These are phyloP conservation scores for Drosophila sproati DNA, from an alignment of 1,140 invertebrate genomes.

Conservation along the genomic window DNA sequence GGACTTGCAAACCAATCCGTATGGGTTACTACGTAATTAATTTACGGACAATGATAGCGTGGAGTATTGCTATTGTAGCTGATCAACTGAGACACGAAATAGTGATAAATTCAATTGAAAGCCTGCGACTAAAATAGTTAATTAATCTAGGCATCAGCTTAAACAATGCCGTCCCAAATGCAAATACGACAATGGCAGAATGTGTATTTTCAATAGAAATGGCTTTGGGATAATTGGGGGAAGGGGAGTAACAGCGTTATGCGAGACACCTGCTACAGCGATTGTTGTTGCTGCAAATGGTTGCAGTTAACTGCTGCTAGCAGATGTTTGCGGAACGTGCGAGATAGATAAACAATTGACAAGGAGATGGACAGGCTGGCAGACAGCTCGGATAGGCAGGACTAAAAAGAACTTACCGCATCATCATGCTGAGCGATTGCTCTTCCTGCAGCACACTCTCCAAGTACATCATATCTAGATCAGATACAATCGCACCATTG, in stretches of 20 bases:
- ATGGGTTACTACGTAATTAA: slow-evolving; percentile 10
- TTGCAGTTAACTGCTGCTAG: slow-evolving; percentile 33
- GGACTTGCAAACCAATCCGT: not conserved
- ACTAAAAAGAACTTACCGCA: slow-evolving; percentile 87
- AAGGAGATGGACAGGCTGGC: not conserved
- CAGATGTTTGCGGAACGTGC: slow-evolving; percentile 44
- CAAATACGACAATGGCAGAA: slow-evolving; percentile 18
- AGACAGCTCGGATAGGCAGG: not conserved
- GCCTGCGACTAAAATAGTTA: slow-evolving; percentile 64
- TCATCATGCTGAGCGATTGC: slow-evolving; percentile 97
- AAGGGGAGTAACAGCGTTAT: not conserved
- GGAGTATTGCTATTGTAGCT: slow-evolving; percentile 13
- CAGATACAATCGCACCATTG: slow-evolving; percentile 98
- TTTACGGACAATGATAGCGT: slow-evolving; percentile 16
- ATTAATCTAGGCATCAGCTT: slow-evolving; percentile 66
- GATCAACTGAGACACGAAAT: slow-evolving; percentile 32
- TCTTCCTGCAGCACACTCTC: slow-evolving; percentile 98
- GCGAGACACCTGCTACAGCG: not conserved
- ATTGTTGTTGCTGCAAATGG: slow-evolving; percentile 18
- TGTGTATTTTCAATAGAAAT: slow-evolving; percentile 39
- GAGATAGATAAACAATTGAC: slow-evolving; percentile 32
- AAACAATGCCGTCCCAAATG: slow-evolving; percentile 50
- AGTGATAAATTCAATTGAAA: slow-evolving; percentile 25
- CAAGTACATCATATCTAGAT: slow-evolving; percentile 99
- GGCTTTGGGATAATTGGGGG: slow-evolving; percentile 10